phyloP scores from a whole-genome alignment of 1,140 invertebrate genomes.

The Drosophila azteca region DNA sequence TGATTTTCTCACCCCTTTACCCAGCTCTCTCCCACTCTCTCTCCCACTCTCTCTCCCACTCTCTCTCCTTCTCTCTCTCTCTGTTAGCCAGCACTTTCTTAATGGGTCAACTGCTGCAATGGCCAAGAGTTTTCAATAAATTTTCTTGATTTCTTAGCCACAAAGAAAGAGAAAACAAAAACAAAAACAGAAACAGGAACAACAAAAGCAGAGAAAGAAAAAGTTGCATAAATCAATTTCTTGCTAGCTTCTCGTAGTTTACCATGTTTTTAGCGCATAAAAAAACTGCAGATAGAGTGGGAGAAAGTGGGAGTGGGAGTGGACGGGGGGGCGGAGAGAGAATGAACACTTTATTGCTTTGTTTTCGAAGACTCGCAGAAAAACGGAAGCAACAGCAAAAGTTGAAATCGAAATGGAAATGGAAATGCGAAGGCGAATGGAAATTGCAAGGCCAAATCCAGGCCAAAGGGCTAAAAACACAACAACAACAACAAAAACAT shows the following conservation, averaged over 20 bases:
- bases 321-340: not conserved
- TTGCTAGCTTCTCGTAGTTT: slow-evolving; percentile 12
- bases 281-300: slow-evolving; percentile 27
- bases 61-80: not conserved
- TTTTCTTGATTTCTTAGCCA: slow-evolving; percentile 54
- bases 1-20: not conserved
- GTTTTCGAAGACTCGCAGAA: slow-evolving; percentile 33
- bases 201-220: slow-evolving; percentile 16
- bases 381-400: slow-evolving; percentile 40
- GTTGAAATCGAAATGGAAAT: slow-evolving; percentile 62
- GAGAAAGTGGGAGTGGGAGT: not conserved
- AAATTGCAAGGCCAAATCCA: slow-evolving; percentile 55
- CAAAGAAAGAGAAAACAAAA: slow-evolving; percentile 22
- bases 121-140: slow-evolving; percentile 61
- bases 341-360: slow-evolving; percentile 63
- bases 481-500: slow-evolving; percentile 2
- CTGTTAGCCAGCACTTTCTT: slow-evolving; percentile 41
- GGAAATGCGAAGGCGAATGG: slow-evolving; percentile 54
- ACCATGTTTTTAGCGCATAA: slow-evolving; percentile 49
- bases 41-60: no score
- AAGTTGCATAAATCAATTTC: slow-evolving; percentile 77
- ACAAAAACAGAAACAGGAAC: slow-evolving; percentile 4
- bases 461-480: slow-evolving; percentile 30
- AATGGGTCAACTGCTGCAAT: slow-evolving; percentile 69
- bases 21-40: not conserved